Evolutionary conservation across 2,888 invertebrate species (phyloP), one percentile per base, ranked within the genome.

Genomic region (Dione juno): DNA sequence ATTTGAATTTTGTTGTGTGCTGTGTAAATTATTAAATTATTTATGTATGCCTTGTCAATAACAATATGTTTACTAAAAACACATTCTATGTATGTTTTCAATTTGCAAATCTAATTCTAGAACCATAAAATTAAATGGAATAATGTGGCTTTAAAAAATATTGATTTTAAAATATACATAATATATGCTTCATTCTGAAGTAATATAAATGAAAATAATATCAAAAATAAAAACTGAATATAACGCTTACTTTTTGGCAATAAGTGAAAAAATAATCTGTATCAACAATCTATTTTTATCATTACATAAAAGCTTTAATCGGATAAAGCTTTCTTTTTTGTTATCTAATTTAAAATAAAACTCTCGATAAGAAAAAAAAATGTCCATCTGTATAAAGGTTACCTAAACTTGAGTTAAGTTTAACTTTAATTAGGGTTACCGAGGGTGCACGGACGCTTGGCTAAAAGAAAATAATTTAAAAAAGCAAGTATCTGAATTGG

Each of bases 331-430:
- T 74, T 77, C 75, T 72, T 65, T 81, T 86, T 82, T 82, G 84
- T 84, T 87, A 87, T 83, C 86, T 81, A 80, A 79, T 84, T 82
- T 81, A 82, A 28, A 90, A 89, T 90, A 88, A 87, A 88, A 88
- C 84, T 82, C 82, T 83, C 78, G 87, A 90, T 88, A 87, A 87
- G 81, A 79, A 79, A 80, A 81, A 81, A 82, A 78, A 76, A 77
- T 78, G 76, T 77, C 79, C 79, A 84, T 82, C 87, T 86, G 85
- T 87, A 88, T 88, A 89, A 90, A 89, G 85, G 89, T 87, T 84
- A 92, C 91, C 90, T 91, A 91, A 92, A 91, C 92, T 92, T 87
- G 87, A 92, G 90, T 92, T 89, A 91, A 90, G 87, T 90, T 91
- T 90, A 86, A 82, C 88, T 91, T 90, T 88, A 90, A 92, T 92